Evolutionary conservation across 2,113 vertebrate species (phyloP), one percentile per base, ranked within the genome.

Genomic region (Mirza zaza): DNA sequence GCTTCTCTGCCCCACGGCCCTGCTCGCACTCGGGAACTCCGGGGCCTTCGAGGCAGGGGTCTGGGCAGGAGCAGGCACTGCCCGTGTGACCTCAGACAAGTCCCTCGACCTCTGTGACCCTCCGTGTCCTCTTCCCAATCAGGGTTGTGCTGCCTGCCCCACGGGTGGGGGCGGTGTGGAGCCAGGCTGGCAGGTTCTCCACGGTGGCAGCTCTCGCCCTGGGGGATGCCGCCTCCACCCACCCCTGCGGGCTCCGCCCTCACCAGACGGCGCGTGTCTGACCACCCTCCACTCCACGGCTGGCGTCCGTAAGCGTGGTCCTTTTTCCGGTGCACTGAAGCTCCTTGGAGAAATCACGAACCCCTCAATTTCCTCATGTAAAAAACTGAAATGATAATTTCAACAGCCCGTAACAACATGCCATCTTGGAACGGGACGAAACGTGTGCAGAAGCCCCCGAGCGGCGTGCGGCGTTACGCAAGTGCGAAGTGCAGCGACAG

Each of bases 401-500:
- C 45, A 71, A 6, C 48, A 34, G 29, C 11, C 1, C 20, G 8
- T 23, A 6, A 55, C 11, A 13, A 34, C 14, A 29, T 21, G n/a
- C 52, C 12, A 4, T 12, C 9, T 2, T 1, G 21, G 21, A 48
- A 20, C 10, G 5, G 13, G 27, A 5, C 5, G 39, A 23, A 29
- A 20, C 14, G 50, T 15, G 6, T 8, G 0, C 1, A 2, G 2
- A 39, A 8, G 55, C 1, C 29, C 77, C 23, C 34, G 50, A 9
- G 2, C 3, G 0, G 25, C 4, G 2, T 10, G 14, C 1, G 55
- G 9, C 14, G 1, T 5, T 7, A 27, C 9, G 1, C 7, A 4
- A 15, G 5, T 8, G 6, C 17, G 0, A 2, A 7, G 4, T 0
- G 12, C 5, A 0, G n/a, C 6, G 5, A 25, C 0, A 52, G 5